Base-by-base conservation (phyloP, 2,113 vertebrate species). In the Galeopterus variegatus region DNA sequence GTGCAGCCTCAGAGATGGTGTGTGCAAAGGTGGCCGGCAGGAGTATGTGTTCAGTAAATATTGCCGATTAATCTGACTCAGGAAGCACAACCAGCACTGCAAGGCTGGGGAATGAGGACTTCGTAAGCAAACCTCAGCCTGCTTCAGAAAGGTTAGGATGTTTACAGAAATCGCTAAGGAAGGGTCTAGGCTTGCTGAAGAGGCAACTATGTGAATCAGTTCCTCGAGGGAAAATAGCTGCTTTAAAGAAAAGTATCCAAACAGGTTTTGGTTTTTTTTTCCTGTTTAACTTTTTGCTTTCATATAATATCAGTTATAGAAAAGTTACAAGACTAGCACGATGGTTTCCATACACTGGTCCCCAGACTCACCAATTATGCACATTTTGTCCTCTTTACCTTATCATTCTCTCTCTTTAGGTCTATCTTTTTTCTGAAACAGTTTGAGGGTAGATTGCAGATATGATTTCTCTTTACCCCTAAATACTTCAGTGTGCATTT, bases 151-250 rank as follows among this genome's bases (percentile, higher is more conserved):
- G 28, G 17, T 31, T 64, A 60, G 70, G 41, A 24, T 23, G 33
- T 76, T 50, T 50, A 28, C 70, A 56, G 72, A 54, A 79, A 89
- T n/a, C 24, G 0, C 67, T 52, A 41, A 81, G 60, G 84, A 69
- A 83, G 76, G 48, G 90, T 69, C 67, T 31, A 75, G 84, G 70
- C 90, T 60, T 83, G 90, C 60, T n/a, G 28, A 54, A 77, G 70
- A 84, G 54, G 48, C 79, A 76, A 33, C 60, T 52, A 21, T 21
- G 10, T 12, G n/a, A 83, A 62, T 64, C 14, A 60, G 91, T 48
- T 84, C 81, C 92, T 90, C 33, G 31, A 94, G 80, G 87, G 92
- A 81, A 93, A 94, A 94, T 76, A 82, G 60, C n/a, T 91, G 75
- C 67, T 83, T 69, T 82, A 87, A 87, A 76, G 82, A 88, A 92